Evolutionary conservation across 2,113 vertebrate genomes (phyloP).

Genomic region (Motacilla alba): DNA sequence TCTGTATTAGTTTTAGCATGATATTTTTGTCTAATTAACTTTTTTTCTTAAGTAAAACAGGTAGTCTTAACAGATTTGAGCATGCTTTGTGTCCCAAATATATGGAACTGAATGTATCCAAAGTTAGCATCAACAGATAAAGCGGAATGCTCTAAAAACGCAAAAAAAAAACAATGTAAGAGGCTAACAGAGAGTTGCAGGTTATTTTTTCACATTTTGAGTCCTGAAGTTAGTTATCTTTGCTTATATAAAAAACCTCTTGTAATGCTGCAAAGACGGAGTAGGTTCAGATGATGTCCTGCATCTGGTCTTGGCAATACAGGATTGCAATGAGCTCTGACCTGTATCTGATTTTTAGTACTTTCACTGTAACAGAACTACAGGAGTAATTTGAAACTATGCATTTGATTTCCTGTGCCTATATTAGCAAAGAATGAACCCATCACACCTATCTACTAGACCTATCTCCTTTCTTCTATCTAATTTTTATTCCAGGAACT

Average conservation of each 20-base stretch:
- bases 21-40: not conserved
- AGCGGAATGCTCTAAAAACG: not conserved
- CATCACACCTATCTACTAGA: not conserved
- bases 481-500: not conserved
- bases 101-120: fast-evolving
- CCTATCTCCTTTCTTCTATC: not conserved
- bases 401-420: not conserved
- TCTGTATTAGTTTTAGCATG: not conserved
- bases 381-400: not conserved
- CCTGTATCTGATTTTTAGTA: not conserved
- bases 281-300: not conserved
- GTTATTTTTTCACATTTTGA: not conserved
- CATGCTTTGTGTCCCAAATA: not conserved
- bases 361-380: not conserved
- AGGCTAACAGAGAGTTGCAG: not conserved
- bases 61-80: not conserved
- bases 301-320: not conserved
- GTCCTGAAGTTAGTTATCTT: not conserved
- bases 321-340: not conserved
- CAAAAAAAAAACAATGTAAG: not conserved
- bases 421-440: not conserved
- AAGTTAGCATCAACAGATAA: not conserved
- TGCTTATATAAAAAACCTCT: not conserved
- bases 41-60: not conserved
- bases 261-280: not conserved